These are phyloP conservation scores for Drosophila kuntzei DNA, from an alignment of 2,888 invertebrate genomes.

Conservation along the genomic window DNA sequence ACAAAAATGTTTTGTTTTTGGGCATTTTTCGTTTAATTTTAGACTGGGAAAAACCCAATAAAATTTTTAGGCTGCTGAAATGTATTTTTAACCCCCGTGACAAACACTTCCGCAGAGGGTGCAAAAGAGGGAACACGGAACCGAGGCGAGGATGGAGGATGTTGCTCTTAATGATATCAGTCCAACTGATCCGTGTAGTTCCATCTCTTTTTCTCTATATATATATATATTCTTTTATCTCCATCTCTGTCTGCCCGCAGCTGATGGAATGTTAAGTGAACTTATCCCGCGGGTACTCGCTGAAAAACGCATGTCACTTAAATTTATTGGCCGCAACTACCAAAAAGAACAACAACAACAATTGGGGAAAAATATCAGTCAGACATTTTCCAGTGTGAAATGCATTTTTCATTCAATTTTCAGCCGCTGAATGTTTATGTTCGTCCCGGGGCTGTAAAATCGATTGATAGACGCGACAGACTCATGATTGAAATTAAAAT, in stretches of 20 bases:
- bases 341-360: conserved; percentile 31
- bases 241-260: conserved; percentile 58
- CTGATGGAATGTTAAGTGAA: conserved; percentile 73
- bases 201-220: conserved; percentile 13
- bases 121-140: conserved; percentile 22
- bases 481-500: conserved; percentile 75
- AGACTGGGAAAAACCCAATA: conserved; percentile 71
- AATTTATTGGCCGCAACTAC: conserved; percentile 78
- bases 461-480: conserved; percentile 71
- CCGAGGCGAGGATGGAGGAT: conserved; percentile 50
- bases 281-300: conserved; percentile 79
- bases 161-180: conserved; percentile 77
- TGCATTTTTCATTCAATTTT: conserved; percentile 81
- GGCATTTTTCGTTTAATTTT: conserved; percentile 72
- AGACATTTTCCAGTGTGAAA: conserved; percentile 60
- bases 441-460: conserved; percentile 71
- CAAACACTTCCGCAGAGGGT: conserved; percentile 67
- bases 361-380: conserved; percentile 18
- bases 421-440: conserved; percentile 64
- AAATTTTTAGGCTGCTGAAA: conserved; percentile 57
- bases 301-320: conserved; percentile 81
- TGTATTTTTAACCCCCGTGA: conserved; percentile 66
- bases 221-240: too few species aligned
- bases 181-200: conserved; percentile 55
- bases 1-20: conserved; percentile 65